A percentile compares a stretch with the other conserved stretches of the same genome.
Conservation (phyloP, 2,888 invertebrate genomes). For the Tryphoninae sp. region DNA sequence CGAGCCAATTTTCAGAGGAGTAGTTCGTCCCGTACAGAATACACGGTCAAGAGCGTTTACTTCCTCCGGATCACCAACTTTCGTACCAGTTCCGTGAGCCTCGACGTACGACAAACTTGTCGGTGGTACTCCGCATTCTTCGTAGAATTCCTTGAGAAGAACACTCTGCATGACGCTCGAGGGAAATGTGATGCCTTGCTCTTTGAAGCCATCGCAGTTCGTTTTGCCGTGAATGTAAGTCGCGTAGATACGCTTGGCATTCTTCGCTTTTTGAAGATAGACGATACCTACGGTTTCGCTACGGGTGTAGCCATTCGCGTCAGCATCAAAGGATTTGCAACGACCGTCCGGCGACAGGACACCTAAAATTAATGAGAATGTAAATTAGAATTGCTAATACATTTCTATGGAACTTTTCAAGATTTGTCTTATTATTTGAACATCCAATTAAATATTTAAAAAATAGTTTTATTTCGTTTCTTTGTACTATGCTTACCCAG, state of each 20-base stretch:
- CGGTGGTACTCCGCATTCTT: conserved; percentile 84
- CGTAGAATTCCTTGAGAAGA: conserved; percentile 84
- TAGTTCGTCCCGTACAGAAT: conserved; percentile 88
- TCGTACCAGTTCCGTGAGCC: conserved; percentile 90
- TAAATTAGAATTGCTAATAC: neutral
- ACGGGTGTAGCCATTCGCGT: conserved; percentile 91
- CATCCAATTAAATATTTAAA: neutral
- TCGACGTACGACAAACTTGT: conserved; percentile 85
- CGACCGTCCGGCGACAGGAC: conserved; percentile 92
- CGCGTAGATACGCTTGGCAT: conserved; percentile 82
- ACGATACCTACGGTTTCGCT: conserved; percentile 89
- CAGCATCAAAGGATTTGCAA: conserved; percentile 95
- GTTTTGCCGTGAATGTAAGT: conserved; percentile 83
- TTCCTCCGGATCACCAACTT: conserved; percentile 96
- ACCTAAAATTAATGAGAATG: conserved; percentile 80
- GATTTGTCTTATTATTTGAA: neutral
- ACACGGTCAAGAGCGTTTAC: conserved; percentile 90
- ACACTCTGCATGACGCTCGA: conserved; percentile 75
- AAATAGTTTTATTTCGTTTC: neutral
- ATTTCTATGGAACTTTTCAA: conserved; percentile 20
- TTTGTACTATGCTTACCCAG: conserved; percentile 79
- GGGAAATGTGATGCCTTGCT: conserved; percentile 79
- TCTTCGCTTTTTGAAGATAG: conserved; percentile 87
- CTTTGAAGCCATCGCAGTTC: conserved; percentile 84
- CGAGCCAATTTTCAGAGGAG: conserved; percentile 92